Evolutionary conservation across 2,113 vertebrate genomes (phyloP).

Genomic region (Amazona guildingii): DNA sequence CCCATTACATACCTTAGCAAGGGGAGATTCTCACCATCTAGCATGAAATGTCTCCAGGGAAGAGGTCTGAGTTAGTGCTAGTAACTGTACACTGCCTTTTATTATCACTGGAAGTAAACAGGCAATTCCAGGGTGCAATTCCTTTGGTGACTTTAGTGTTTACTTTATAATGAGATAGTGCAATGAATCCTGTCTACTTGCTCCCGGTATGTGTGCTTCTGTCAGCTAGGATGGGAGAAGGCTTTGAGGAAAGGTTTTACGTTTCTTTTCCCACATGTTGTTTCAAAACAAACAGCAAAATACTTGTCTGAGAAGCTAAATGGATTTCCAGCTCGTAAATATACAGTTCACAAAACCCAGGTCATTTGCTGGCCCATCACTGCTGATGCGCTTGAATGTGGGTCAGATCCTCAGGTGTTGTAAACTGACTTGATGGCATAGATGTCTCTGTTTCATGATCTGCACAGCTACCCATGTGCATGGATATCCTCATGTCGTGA

Average conservation of each 20-base stretch:
- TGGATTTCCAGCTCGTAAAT: not conserved
- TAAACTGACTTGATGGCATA: fast-evolving
- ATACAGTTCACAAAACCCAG: not conserved
- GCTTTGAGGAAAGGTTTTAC: not conserved
- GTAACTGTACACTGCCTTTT: not conserved
- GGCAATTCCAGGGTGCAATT: not conserved
- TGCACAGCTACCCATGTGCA: not conserved
- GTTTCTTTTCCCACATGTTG: not conserved
- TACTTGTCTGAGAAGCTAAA: not conserved
- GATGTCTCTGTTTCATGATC: not conserved
- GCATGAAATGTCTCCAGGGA: not conserved
- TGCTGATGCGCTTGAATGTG: no score
- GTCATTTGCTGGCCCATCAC: not conserved
- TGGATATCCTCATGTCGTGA: fast-evolving
- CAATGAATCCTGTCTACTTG: not conserved
- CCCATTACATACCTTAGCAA: not conserved
- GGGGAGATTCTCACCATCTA: not conserved
- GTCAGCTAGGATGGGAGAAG: not conserved
- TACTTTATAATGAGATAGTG: not conserved
- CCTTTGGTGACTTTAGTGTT: not conserved
- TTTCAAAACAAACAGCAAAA: constrained; percentile 3
- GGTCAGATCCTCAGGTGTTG: not conserved
- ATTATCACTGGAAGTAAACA: not conserved
- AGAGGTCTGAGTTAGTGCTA: not conserved
- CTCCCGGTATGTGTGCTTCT: not conserved